Evolutionary conservation across 1,140 invertebrate genomes (phyloP).

Genomic region (Phymastichus coffea): DNA sequence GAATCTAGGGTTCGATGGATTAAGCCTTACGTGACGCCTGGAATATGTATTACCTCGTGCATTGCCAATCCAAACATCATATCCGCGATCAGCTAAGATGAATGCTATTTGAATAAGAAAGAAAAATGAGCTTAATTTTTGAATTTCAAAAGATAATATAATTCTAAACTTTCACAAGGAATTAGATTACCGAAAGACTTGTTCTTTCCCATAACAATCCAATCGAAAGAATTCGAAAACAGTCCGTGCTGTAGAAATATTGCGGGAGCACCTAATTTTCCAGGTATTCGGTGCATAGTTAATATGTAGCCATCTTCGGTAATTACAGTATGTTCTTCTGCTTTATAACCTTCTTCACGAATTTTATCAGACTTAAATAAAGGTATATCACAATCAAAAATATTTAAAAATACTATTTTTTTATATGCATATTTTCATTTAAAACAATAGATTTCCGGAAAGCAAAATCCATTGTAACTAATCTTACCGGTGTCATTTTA

Average conservation of each 20-base stretch:
- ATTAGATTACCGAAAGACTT: conserved; percentile 61
- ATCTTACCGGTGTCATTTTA: too few species aligned
- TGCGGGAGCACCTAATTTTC: conserved; percentile 42
- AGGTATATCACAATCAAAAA: too few species aligned
- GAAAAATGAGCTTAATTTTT: neutral
- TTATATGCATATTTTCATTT: too few species aligned
- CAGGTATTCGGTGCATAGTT: conserved; percentile 69
- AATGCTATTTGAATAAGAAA: conserved; percentile 55
- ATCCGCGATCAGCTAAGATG: conserved; percentile 68
- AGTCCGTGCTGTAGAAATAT: conserved; percentile 71
- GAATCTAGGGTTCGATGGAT: conserved; percentile 59
- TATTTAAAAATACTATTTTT: too few species aligned
- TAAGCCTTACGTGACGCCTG: conserved; percentile 44
- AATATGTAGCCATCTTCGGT: conserved; percentile 75
- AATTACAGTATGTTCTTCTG: conserved; percentile 64
- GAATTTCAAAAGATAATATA: neutral
- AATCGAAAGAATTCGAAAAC: conserved; percentile 65
- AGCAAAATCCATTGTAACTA: too few species aligned
- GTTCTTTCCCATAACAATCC: conserved; percentile 63
- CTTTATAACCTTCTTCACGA: conserved; percentile 63
- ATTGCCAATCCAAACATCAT: conserved; percentile 77
- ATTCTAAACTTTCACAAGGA: neutral
- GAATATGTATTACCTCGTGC: conserved; percentile 68
- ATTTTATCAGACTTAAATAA: conserved; percentile 61
- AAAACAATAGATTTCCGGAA: too few species aligned